Conservation (phyloP, 2,797 vertebrate species). For the Morus bassanus region DNA sequence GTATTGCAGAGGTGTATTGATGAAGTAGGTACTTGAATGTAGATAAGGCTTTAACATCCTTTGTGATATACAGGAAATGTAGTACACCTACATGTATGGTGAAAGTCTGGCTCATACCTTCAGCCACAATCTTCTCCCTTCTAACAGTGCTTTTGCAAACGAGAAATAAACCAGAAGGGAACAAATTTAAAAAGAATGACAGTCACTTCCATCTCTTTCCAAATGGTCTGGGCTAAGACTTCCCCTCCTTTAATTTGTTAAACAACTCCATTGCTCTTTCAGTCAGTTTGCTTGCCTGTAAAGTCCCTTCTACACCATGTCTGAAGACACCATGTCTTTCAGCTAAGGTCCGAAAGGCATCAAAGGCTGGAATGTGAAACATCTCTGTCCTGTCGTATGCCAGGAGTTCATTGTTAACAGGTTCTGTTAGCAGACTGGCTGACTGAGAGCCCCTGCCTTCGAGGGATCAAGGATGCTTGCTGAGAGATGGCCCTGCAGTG, state of each 20-base stretch:
- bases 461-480: neutral
- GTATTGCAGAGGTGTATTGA: neutral
- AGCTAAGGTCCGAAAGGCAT: conserved; percentile 44
- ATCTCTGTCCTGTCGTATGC: conserved; percentile 42
- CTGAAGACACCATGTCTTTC: conserved; percentile 16
- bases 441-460: neutral
- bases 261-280: neutral
- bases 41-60: neutral
- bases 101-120: neutral
- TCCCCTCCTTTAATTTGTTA: neutral
- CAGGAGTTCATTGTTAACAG: conserved; percentile 67
- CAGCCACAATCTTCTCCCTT: neutral
- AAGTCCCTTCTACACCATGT: neutral
- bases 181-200: rapidly evolving
- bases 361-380: conserved; percentile 74
- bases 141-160: neutral
- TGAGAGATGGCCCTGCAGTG: conserved; percentile 54
- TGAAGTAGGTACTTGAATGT: neutral
- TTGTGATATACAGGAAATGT: rapidly evolving
- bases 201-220: neutral
- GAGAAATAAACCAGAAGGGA: neutral
- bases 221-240: neutral
- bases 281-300: neutral
- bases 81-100: rapidly evolving
- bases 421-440: conserved; percentile 68